Evolutionary conservation across 2,797 vertebrate genomes (phyloP).

Genomic region (Neosilurus mollespiculum): DNA sequence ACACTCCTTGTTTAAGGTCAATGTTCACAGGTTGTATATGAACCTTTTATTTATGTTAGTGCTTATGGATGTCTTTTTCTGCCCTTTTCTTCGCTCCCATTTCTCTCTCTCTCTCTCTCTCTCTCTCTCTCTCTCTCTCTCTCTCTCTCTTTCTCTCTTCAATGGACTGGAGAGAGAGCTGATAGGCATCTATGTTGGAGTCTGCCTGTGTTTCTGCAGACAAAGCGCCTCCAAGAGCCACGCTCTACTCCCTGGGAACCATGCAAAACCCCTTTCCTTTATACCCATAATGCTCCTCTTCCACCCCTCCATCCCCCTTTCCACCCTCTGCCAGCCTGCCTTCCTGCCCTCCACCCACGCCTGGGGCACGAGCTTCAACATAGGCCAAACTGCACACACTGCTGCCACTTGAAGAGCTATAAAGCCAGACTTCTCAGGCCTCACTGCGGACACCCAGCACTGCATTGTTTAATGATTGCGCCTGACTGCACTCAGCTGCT

Average conservation of each 20-base stretch:
- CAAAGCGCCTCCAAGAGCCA: conserved; percentile 80
- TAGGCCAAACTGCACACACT: conserved; percentile 21
- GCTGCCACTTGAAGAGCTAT: conserved; percentile 6
- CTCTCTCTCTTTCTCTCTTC: conserved; percentile 51
- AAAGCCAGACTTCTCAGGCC: conserved; percentile 23
- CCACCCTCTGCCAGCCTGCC: conserved; percentile 39
- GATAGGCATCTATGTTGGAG: conserved; percentile 84
- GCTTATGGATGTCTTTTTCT: conserved; percentile 36
- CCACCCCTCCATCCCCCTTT: conserved; percentile 1
- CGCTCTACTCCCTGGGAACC: conserved; percentile 78
- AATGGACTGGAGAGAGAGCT: conserved; percentile 71
- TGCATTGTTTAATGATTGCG: not conserved
- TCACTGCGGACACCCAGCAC: conserved; percentile 1
- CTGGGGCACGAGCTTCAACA: conserved; percentile 24
- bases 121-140: conserved; percentile 29
- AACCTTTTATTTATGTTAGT: conserved; percentile 33
- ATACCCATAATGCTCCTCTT: conserved; percentile 38
- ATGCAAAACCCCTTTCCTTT: conserved; percentile 64
- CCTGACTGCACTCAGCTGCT: conserved; percentile 18
- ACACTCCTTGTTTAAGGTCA: conserved; percentile 36
- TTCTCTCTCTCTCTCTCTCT: conserved; percentile 42
- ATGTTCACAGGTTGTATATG: conserved; percentile 31
- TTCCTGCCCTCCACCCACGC: conserved; percentile 48
- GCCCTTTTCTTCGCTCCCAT: conserved; percentile 18
- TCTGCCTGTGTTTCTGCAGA: conserved; percentile 77